These are phyloP conservation scores for Sphaerodactylus townsendi DNA, from an alignment of 2,113 vertebrate species.

Conservation along the genomic window DNA sequence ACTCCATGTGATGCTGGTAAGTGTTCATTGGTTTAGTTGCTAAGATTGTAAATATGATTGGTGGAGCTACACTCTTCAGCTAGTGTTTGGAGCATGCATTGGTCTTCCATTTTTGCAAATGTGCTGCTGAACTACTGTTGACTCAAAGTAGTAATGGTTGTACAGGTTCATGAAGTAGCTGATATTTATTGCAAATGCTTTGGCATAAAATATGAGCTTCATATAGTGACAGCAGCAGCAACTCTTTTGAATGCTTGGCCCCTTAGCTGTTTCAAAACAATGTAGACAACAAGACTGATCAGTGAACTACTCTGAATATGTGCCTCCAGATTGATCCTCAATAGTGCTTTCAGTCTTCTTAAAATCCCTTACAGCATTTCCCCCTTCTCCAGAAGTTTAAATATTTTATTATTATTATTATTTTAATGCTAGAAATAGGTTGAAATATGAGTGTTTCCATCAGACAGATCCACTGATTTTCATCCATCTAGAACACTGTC, in stretches of 20 bases:
- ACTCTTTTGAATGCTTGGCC: neutral
- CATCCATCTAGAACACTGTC: slow-evolving; percentile 25
- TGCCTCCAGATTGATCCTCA: neutral
- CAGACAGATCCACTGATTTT: slow-evolving; percentile 16
- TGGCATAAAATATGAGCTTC: neutral
- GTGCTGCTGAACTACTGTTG: neutral
- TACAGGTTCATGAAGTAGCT: neutral
- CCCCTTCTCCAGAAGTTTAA: neutral
- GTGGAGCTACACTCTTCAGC: neutral
- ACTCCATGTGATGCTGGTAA: neutral
- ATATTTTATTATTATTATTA: neutral
- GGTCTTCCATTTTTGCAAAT: neutral
- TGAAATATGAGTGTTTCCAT: slow-evolving; percentile 14
- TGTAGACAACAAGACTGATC: neutral
- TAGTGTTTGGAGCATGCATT: neutral
- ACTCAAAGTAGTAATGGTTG: neutral
- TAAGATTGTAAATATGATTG: neutral
- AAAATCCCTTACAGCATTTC: neutral
- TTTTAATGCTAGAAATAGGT: slow-evolving; percentile 1
- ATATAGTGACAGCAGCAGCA: neutral
- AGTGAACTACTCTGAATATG: neutral
- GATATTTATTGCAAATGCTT: neutral
- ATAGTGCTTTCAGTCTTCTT: neutral
- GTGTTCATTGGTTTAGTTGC: neutral
- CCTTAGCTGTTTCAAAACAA: neutral